A percentile compares a stretch with the other conserved stretches of the same genome.
Evolutionary conservation across 2,797 vertebrate species (phyloP).

Genomic region (Pseudopleuronectes americanus): DNA sequence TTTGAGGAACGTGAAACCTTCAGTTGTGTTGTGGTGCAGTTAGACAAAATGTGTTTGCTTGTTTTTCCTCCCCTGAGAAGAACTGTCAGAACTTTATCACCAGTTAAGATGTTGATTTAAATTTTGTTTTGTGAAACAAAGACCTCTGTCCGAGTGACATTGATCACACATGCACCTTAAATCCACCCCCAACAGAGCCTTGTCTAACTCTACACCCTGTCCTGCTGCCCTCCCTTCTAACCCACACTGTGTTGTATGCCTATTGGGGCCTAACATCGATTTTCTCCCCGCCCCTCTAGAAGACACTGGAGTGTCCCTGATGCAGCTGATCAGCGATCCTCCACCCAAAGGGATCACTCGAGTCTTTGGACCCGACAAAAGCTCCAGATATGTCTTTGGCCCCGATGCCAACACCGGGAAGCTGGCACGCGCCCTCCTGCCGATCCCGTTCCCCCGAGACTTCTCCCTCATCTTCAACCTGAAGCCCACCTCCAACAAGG

Average conservation of each 20-base stretch:
- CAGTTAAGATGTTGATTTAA: too few species aligned
- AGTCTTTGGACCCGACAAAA: slow-evolving; percentile 83
- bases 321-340: slow-evolving; percentile 92
- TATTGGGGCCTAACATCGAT: slow-evolving; percentile 29
- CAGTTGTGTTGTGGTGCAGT: slow-evolving; percentile 14
- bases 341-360: slow-evolving; percentile 83
- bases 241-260: background rate
- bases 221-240: slow-evolving; percentile 67
- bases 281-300: slow-evolving; percentile 62
- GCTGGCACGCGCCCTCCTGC: slow-evolving; percentile 88
- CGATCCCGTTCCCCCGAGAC: slow-evolving; percentile 89
- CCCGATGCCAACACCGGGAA: slow-evolving; percentile 86
- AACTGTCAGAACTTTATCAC: background rate
- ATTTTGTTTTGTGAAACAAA: too few species aligned
- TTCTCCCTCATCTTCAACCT: slow-evolving; percentile 91
- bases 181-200: slow-evolving; percentile 16
- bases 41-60: slow-evolving; percentile 33
- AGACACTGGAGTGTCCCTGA: slow-evolving; percentile 87
- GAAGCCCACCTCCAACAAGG: slow-evolving; percentile 82
- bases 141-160: background rate
- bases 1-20: slow-evolving; percentile 22
- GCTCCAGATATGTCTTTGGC: slow-evolving; percentile 85
- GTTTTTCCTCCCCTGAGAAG: slow-evolving; percentile 18
- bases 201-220: slow-evolving; percentile 59
- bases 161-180: slow-evolving; percentile 23